Conservation (phyloP, 2,888 invertebrate species). For the Myopa testacea region DNA sequence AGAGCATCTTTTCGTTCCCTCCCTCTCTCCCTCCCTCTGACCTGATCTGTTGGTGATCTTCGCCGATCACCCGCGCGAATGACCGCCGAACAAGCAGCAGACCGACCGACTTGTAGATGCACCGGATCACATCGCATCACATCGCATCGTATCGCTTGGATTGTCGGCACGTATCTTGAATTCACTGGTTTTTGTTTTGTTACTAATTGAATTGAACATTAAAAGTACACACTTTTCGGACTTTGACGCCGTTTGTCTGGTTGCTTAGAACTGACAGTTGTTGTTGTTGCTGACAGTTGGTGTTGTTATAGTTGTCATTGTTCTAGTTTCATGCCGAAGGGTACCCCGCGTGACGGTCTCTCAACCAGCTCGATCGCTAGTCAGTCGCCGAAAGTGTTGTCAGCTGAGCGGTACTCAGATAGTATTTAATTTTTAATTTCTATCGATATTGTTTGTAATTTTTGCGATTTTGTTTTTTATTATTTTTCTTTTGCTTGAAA, state of each 20-base stretch:
- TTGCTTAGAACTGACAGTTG: neutral
- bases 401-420: slow-evolving; percentile 35
- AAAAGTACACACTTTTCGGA: slow-evolving; percentile 23
- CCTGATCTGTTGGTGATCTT: neutral
- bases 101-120: too few relatives aligned
- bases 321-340: slow-evolving; percentile 8
- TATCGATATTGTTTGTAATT: neutral
- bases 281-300: slow-evolving; percentile 7
- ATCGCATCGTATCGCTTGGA: neutral
- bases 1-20: neutral
- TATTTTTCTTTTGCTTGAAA: neutral
- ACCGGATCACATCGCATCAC: too few relatives aligned
- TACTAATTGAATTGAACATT: slow-evolving; percentile 35
- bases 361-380: slow-evolving; percentile 5
- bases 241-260: slow-evolving; percentile 20
- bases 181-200: slow-evolving; percentile 1
- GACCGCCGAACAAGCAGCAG: neutral
- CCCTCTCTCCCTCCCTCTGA: neutral
- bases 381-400: slow-evolving; percentile 37
- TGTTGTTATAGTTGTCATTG: slow-evolving; percentile 29
- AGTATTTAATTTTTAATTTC: neutral
- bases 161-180: neutral
- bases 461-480: neutral
- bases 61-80: neutral
- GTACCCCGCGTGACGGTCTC: slow-evolving; percentile 4